Percentiles rank a stretch among this genome's conserved stretches.
Evolutionary conservation across 2,797 vertebrate species (phyloP).

Genomic region (Lerista edwardsae): DNA sequence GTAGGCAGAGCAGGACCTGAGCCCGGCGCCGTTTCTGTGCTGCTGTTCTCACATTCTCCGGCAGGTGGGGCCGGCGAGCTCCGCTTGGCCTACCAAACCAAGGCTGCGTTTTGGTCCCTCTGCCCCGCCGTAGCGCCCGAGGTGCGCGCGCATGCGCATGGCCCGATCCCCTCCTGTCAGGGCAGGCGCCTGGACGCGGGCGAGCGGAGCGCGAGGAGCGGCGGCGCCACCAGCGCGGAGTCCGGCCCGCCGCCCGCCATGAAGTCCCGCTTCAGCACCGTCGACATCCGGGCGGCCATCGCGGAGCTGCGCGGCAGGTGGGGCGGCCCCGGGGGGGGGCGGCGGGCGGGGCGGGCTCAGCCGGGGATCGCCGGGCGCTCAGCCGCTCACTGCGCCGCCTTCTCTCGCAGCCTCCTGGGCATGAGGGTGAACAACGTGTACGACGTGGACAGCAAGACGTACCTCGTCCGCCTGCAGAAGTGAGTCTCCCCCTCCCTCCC

Average conservation of each 20-base stretch:
- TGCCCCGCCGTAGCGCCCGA: conserved; percentile 35
- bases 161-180: not conserved
- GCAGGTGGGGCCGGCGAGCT: not conserved
- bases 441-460: conserved; percentile 97
- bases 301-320: conserved; percentile 92
- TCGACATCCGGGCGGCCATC: conserved; percentile 90
- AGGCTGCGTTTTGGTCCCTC: conserved; percentile 22
- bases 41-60: not conserved
- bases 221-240: not conserved
- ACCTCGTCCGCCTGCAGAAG: conserved; percentile 97
- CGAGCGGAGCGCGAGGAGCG: too few species aligned
- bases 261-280: conserved; percentile 91
- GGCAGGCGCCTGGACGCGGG: too few species aligned
- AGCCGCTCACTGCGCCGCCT: not conserved
- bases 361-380: too few species aligned
- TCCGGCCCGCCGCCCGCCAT: conserved; percentile 69
- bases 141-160: not conserved
- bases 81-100: too few species aligned
- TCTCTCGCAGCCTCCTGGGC: conserved; percentile 86
- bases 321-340: conserved; percentile 1
- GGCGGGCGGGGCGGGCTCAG: not conserved
- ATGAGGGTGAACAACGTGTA: conserved; percentile 98
- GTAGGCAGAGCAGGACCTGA: too few species aligned
- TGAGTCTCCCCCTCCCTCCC: conserved; percentile 77
- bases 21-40: too few species aligned